Conservation (phyloP, 2,113 vertebrate genomes). For the Pycnonotus jocosus region DNA sequence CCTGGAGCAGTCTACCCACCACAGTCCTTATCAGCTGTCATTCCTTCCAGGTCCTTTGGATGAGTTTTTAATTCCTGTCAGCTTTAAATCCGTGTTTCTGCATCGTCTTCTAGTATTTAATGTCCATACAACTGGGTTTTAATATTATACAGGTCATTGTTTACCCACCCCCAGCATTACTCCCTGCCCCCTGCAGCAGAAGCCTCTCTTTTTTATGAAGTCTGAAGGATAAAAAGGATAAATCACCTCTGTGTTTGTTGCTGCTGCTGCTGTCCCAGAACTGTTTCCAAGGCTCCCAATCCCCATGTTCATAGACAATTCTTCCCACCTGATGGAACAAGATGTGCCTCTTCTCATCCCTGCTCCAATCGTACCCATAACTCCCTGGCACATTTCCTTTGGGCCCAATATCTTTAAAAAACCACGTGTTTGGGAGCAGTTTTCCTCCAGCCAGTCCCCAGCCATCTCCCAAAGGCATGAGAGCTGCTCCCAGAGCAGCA, state of each 20-base stretch:
- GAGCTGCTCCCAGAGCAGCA: neutral
- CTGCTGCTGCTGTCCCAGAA: neutral
- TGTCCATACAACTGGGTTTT: neutral
- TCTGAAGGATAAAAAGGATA: neutral
- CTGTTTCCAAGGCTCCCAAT: neutral
- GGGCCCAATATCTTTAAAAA: neutral
- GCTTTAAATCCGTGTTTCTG: neutral
- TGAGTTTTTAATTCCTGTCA: neutral
- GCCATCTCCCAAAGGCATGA: neutral
- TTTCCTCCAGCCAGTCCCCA: neutral
- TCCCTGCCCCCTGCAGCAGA: neutral
- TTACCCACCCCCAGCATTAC: neutral
- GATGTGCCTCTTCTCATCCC: neutral
- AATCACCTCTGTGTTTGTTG: neutral
- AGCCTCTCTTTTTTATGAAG: neutral
- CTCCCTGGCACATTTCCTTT: neutral
- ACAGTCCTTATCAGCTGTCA: neutral
- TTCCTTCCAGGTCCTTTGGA: neutral
- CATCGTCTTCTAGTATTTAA: neutral
- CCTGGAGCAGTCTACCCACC: neutral
- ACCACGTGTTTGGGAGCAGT: neutral
- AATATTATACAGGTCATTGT: neutral
- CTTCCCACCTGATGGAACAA: neutral
- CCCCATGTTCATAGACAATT: neutral
- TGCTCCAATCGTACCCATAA: neutral